A percentile compares a stretch with the other conserved stretches of the same genome.
phyloP scores from a whole-genome alignment of 2,113 vertebrate species.

The Istiophorus platypterus region DNA sequence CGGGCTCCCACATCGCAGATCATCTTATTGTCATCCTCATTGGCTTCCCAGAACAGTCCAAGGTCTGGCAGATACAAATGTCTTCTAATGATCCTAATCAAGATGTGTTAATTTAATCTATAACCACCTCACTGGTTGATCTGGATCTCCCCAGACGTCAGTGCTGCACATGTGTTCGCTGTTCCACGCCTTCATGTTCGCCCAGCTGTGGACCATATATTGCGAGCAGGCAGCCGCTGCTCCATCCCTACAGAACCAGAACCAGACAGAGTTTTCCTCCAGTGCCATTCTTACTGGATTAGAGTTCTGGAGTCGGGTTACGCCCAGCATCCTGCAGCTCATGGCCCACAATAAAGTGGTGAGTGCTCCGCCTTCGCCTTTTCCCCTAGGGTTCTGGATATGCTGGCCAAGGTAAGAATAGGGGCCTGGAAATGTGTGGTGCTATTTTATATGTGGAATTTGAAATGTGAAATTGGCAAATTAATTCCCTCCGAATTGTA shows the following conservation, averaged over 20 bases:
- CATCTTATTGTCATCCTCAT: constrained; percentile 99
- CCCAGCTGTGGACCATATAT: constrained; percentile 98
- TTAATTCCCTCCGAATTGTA: background rate
- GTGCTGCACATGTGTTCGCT: constrained; percentile 99
- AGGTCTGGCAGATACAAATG: constrained; percentile 83
- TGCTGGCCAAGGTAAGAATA: background rate
- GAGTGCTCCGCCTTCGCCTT: constrained; percentile 68
- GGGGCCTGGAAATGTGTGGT: background rate
- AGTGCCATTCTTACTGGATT: constrained; percentile 95
- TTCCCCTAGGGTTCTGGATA: background rate
- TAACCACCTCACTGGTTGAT: constrained; percentile 15
- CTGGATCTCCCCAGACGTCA: constrained; percentile 88
- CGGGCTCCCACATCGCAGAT: constrained; percentile 97
- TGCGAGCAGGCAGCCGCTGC: constrained; percentile 96
- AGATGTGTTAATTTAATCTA: constrained; percentile 14
- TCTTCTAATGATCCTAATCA: background rate
- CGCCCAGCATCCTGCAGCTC: constrained; percentile 97
- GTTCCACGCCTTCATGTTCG: constrained; percentile 99
- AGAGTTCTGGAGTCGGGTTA: constrained; percentile 99
- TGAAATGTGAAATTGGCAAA: constrained; percentile 10
- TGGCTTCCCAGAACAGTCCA: constrained; percentile 98
- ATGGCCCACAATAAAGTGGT: constrained; percentile 99
- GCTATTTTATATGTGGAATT: background rate
- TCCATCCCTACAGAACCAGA: constrained; percentile 92
- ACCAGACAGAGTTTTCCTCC: constrained; percentile 96